Percentiles rank a stretch among this genome's conserved stretches.
phyloP scores from a whole-genome alignment of 2,797 vertebrate species.

The Hypotaenidia okinawae region DNA sequence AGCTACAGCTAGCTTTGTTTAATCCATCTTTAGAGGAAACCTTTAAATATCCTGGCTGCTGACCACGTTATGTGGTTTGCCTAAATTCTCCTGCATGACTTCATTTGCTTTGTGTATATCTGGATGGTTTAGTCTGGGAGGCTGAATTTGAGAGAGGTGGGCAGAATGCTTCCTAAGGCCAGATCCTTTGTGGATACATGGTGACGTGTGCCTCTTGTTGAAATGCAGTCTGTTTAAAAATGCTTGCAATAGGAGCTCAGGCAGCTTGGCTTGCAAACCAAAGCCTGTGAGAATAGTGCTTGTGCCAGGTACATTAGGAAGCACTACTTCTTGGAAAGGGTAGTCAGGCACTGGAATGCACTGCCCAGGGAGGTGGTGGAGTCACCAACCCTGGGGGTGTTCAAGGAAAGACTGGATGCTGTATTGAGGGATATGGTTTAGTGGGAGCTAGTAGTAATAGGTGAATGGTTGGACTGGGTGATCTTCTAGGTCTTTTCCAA shows the following conservation, averaged over 20 bases:
- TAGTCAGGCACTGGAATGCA: too few relatives aligned
- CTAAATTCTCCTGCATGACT: not conserved
- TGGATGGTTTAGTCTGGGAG: slow-evolving; percentile 14
- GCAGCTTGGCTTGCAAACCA: not conserved
- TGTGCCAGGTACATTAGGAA: not conserved
- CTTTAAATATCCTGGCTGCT: not conserved
- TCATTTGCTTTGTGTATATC: not conserved
- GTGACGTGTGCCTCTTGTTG: not conserved
- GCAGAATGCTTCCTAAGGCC: not conserved
- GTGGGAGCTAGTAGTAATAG: too few relatives aligned
- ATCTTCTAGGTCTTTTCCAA: too few relatives aligned
- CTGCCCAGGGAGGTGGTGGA: too few relatives aligned
- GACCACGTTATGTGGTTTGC: not conserved
- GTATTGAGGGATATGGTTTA: not conserved
- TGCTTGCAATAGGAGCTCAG: not conserved
- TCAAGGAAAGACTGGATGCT: too few relatives aligned
- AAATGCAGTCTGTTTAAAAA: not conserved
- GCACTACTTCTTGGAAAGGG: too few relatives aligned
- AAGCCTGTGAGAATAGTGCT: not conserved
- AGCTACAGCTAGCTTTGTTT: slow-evolving; percentile 31
- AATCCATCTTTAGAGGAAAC: not conserved
- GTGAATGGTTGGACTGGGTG: too few relatives aligned
- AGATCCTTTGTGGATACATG: not conserved
- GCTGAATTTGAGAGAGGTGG: not conserved
- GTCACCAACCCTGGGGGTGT: too few relatives aligned